phyloP scores from a whole-genome alignment of 2,113 vertebrate species.

The Gadus chalcogrammus region DNA sequence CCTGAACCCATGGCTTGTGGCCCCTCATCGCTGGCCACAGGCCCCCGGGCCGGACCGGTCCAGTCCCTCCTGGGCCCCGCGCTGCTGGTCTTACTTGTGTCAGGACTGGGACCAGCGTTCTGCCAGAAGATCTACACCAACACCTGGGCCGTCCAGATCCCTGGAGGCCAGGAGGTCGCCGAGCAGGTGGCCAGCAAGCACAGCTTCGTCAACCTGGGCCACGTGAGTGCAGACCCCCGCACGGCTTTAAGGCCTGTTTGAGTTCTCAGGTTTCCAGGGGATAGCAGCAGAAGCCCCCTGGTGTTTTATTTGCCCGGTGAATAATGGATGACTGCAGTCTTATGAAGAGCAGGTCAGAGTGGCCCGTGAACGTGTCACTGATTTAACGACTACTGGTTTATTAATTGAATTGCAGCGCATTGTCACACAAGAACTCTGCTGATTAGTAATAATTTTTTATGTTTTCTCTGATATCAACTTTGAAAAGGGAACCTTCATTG shows the following conservation, averaged over 20 bases:
- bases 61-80: slow-evolving; percentile 70
- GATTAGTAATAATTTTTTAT: no score
- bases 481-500: no score
- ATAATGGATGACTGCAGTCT: no score
- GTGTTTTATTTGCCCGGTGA: no score
- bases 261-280: no score
- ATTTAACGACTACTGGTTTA: no score
- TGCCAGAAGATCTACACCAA: slow-evolving; percentile 87
- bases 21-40: slow-evolving; percentile 50
- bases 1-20: slow-evolving; percentile 60
- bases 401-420: no score
- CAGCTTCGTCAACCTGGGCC: slow-evolving; percentile 87
- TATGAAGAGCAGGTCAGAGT: no score
- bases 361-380: no score
- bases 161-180: slow-evolving; percentile 79
- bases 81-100: slow-evolving; percentile 72
- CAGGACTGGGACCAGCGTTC: slow-evolving; percentile 63
- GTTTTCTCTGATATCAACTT: no score
- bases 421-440: no score
- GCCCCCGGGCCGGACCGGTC: slow-evolving; percentile 57
- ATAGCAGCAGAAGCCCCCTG: no score
- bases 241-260: neutral
- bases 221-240: slow-evolving; percentile 77
- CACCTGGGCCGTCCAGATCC: slow-evolving; percentile 89
- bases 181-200: slow-evolving; percentile 82